Conservation (phyloP, 2,113 vertebrate genomes). For the Zosterops japonicus region DNA sequence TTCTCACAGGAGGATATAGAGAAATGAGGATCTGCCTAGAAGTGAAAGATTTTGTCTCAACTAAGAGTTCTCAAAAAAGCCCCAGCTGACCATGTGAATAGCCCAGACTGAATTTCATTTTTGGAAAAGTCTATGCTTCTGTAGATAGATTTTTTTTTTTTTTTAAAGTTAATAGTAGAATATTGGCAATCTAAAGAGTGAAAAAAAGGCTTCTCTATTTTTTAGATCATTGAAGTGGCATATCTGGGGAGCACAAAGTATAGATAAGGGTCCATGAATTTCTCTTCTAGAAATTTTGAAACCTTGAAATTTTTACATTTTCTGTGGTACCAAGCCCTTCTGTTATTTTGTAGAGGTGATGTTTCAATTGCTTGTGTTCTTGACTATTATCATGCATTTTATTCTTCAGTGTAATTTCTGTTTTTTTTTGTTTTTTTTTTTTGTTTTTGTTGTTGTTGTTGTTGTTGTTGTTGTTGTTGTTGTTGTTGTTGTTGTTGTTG, state of each 20-base stretch:
- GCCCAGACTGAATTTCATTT: background rate
- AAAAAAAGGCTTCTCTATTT: background rate
- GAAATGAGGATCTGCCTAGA: background rate
- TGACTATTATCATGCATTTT: background rate
- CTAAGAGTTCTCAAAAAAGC: background rate
- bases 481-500: too few species aligned
- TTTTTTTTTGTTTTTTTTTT: background rate
- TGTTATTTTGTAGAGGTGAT: background rate
- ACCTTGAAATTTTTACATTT: background rate
- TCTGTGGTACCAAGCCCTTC: background rate
- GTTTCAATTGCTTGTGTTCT: background rate
- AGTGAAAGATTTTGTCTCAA: background rate
- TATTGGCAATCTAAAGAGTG: background rate
- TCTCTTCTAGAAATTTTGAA: background rate
- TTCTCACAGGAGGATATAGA: background rate
- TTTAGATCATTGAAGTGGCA: background rate
- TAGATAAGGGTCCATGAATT: background rate
- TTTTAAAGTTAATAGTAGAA: too few species aligned
- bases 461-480: too few species aligned
- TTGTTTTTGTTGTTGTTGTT: too few species aligned
- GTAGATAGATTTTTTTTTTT: background rate
- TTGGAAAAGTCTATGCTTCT: background rate
- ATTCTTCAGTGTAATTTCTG: background rate
- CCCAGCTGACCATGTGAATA: too few species aligned
- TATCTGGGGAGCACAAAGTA: background rate